A percentile compares a stretch with the other conserved stretches of the same genome.
Conservation (phyloP, 2,797 vertebrate genomes). For the Streptopelia turtur region DNA sequence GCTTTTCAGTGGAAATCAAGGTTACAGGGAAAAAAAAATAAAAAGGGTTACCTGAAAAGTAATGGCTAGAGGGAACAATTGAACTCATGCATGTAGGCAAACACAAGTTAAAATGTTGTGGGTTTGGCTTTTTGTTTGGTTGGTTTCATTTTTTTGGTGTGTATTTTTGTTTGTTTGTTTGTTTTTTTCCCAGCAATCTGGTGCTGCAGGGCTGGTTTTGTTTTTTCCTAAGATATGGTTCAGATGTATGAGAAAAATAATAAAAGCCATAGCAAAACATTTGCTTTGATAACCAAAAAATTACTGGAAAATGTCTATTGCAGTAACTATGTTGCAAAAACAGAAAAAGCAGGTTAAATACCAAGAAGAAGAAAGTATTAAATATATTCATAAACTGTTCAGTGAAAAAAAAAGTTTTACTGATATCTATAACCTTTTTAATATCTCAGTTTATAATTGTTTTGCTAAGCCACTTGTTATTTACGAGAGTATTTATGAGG, state of each 20-base stretch:
- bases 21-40: not conserved
- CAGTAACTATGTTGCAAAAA: not conserved
- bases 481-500: not conserved
- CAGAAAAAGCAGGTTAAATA: not conserved
- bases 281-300: not conserved
- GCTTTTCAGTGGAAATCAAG: not conserved
- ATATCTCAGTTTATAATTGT: not conserved
- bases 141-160: not conserved
- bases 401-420: not conserved
- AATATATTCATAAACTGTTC: not conserved
- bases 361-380: not conserved
- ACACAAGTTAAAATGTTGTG: not conserved
- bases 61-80: not conserved
- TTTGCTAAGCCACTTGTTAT: not conserved
- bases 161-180: too few species aligned
- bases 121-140: too few species aligned
- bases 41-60: not conserved
- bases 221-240: not conserved
- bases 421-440: not conserved
- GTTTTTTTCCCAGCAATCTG: accelerated
- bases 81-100: not conserved
- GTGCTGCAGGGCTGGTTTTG: not conserved
- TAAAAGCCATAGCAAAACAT: not conserved
- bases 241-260: not conserved
- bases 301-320: not conserved